Evolutionary conservation across 1,140 invertebrate genomes (phyloP).

Genomic region (Solen grandis): DNA sequence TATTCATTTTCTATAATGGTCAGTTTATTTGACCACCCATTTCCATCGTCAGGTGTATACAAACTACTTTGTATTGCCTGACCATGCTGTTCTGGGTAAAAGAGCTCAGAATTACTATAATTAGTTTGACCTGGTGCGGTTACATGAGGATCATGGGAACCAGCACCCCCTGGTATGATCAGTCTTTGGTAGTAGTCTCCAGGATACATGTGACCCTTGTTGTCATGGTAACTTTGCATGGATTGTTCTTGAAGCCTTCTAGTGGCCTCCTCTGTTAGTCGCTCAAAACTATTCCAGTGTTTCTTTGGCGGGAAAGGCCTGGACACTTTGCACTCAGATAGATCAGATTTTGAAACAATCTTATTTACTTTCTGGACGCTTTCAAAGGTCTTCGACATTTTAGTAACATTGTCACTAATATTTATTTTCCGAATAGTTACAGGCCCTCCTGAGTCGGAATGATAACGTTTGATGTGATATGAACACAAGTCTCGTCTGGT

Average conservation of each 20-base stretch:
- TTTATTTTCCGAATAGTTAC: slow-evolving; percentile 11
- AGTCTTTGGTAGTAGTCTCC: no score
- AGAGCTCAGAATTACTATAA: no score
- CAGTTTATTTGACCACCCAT: no score
- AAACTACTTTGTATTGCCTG: no score
- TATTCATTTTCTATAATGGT: no score
- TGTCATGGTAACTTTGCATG: no score
- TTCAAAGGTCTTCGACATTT: not conserved
- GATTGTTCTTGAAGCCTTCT: slow-evolving; percentile 32
- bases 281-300: slow-evolving; percentile 12
- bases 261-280: slow-evolving; percentile 24
- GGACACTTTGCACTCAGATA: not conserved
- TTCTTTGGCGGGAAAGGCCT: slow-evolving; percentile 1
- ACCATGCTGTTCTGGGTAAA: no score
- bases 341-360: not conserved
- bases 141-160: no score
- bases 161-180: no score
- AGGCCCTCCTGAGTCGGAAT: not conserved
- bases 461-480: slow-evolving; percentile 30
- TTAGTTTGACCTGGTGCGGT: no score
- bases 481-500: slow-evolving; percentile 28
- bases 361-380: not conserved
- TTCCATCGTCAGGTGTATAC: no score
- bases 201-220: no score
- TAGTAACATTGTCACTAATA: not conserved